Base-by-base conservation (phyloP, 1,140 invertebrate genomes). In the Bombus waltoni region DNA sequence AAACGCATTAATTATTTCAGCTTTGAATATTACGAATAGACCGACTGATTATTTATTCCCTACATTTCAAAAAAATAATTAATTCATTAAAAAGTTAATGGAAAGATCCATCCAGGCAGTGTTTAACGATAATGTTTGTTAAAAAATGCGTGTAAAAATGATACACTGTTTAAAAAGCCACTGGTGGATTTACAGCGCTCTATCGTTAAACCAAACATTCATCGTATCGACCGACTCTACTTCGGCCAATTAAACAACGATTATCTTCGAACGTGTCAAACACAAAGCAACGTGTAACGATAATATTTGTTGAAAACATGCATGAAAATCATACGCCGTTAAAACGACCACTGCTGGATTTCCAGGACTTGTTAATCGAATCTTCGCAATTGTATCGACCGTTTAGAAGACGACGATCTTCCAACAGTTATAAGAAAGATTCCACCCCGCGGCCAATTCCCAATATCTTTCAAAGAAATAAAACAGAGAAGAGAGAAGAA, bases 401-500 rank as follows among this genome's bases (percentile, higher is more conserved):
- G 18, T 18, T 53, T 18, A 18, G 8, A 53, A 18, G 8, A 22
- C 47, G 18, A 59, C 3, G 3, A 10, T 22, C 25, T 59, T 59
- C 3, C 4, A 59, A 59, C 57, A 4, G 3, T 59, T 28, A 28
- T 2, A 62, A 62, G 28, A 62, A 62, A 62, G 13, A 62, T n/a
- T n/a, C 11, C 59, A 62, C 11, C 4, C 1, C 1, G 3, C 2
- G 10, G 47, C 4, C 0, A 3, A n/a, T 59, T n/a, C 4, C 0
- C 28, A 11, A 15, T 18, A 65, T 15, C 32, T n/a, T 15, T 32
- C n/a, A 15, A 32, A 9, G 2, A 8, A 66, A 66, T 13, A 15
- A 35, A 66, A 15, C 18, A 32, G 11, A 62, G 1, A 62, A 5
- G 11, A 13, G 28, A 13, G 11, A 62, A n/a, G 59, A 62, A 62